A percentile compares a stretch with the other conserved stretches of the same genome.
Conservation (phyloP, 2,113 vertebrate genomes). For the Esox niger region DNA sequence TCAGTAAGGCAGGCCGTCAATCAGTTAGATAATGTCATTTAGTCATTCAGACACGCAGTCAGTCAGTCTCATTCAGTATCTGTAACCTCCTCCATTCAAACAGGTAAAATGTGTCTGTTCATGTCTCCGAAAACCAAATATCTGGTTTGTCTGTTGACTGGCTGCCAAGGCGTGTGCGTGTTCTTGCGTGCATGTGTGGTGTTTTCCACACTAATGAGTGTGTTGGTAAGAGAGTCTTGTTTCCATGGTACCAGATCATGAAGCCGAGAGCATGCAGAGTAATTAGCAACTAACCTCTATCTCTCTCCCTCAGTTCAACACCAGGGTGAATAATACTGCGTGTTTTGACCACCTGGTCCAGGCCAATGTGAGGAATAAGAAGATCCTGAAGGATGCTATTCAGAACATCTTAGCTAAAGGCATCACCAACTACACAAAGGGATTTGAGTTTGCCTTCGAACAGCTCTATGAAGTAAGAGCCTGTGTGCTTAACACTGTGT, state of each 20-base stretch:
- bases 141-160: background rate
- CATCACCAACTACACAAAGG: slow-evolving; percentile 97
- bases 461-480: slow-evolving; percentile 89
- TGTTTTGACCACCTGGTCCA: slow-evolving; percentile 97
- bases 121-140: background rate
- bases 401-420: slow-evolving; percentile 96
- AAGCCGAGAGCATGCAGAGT: slow-evolving; percentile 65
- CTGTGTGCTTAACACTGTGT: too few species aligned
- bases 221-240: slow-evolving; percentile 60
- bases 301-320: slow-evolving; percentile 84
- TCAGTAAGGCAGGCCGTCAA: too few species aligned
- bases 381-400: slow-evolving; percentile 93
- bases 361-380: slow-evolving; percentile 98
- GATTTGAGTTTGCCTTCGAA: slow-evolving; percentile 96
- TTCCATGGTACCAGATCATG: slow-evolving; percentile 70
- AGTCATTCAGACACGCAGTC: too few species aligned
- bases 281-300: slow-evolving; percentile 51
- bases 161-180: slow-evolving; percentile 1
- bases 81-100: background rate
- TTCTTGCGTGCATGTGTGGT: background rate
- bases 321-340: slow-evolving; percentile 90
- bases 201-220: slow-evolving; percentile 48
- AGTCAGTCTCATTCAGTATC: too few species aligned
- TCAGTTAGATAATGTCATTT: too few species aligned
- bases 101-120: background rate